Evolutionary conservation across 2,113 vertebrate species (phyloP), one percentile per base, ranked within the genome.

Genomic region (Jaculus jaculus): DNA sequence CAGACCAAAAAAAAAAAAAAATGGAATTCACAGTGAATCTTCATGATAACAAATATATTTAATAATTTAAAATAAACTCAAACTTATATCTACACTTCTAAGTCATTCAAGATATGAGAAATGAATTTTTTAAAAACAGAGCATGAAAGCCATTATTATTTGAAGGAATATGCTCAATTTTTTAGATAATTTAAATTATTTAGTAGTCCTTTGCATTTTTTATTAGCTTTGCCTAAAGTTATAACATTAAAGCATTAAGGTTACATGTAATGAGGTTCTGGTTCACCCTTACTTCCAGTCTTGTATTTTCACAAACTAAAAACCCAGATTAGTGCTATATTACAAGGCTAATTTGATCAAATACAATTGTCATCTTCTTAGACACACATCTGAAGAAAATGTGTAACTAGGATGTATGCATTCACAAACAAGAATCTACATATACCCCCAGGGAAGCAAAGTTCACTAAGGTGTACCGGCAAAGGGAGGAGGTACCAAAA

Each of bases 101-200:
- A 96, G 97, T 87, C 95, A 96, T 83, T 95, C 79, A 82, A 96
- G 93, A 94, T 66, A 90, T 87, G 92, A 96, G 93, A 97, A 95
- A 97, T 96, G 96, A 94, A 94, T 95, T 95, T 91, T 94, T 84
- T 47, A 47, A 47, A 68, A 97, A 94, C 95, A 97, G 85, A 96
- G 95, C 93, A 95, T 93, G 85, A 96, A 95, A 96, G 90, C 93
- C 95, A 97, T 97, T 97, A 97, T 96, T 97, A 96, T 97, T 97
- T 95, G 93, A 97, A 97, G 92, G 94, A 97, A 96, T 96, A 96
- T 80, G 88, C 93, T 97, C 95, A 96, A 97, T 96, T 96, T 97
- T 97, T 97, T 96, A 97, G 96, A 97, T 97, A 96, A 96, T 96
- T 96, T 97, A 93, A 97, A 97, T 97, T 97, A 97, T 97, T 97